Evolutionary conservation across 2,113 vertebrate genomes (phyloP), one percentile per base, ranked within the genome.

Genomic region (Pelusios castaneus): DNA sequence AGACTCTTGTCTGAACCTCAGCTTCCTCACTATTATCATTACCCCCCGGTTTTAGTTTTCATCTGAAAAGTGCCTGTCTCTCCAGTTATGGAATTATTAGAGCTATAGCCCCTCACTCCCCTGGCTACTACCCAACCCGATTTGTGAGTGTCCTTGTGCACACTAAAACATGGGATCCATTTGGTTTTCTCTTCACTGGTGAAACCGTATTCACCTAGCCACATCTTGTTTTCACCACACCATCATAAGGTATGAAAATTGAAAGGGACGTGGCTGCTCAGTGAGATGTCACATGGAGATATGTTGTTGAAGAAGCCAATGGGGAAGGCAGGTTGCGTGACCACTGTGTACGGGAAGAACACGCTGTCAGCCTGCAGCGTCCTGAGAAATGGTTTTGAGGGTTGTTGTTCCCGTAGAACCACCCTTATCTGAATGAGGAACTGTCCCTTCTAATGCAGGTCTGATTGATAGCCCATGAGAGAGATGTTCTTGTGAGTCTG

Each of bases 291-390:
- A 1, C 41, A 81, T 27, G 21, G 75, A 51, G 51, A 29, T 6
- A 1, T n/a, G 31, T 7, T 7, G 58, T 1, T 29, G 3, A 2
- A 11, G 38, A 3, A 84, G 31, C 43, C 45, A 4, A 10, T 0
- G 12, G 80, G 67, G 58, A n/a, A 8, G 19, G 3, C 0, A 0
- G 6, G 34, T 38, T 6, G 41, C 2, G 2, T 0, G 9, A 11
- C 21, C 3, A 11, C 43, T 5, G 3, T 6, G n/a, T 5, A 2
- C 31, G 8, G 43, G 21, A 6, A 19, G 2, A 0, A 0, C 1
- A 0, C 3, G 41, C 75, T 31, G 38, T 3, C 1, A 14, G 38
- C 0, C 27, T 43, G 6, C 22, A n/a, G 70, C 21, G 19, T 73
- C 38, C 21, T 73, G n/a, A 43, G 22, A 41, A 1, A 1, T 0